Base-by-base conservation (phyloP, 2,888 invertebrate genomes). In the Branchipolynoe longqiensis region DNA sequence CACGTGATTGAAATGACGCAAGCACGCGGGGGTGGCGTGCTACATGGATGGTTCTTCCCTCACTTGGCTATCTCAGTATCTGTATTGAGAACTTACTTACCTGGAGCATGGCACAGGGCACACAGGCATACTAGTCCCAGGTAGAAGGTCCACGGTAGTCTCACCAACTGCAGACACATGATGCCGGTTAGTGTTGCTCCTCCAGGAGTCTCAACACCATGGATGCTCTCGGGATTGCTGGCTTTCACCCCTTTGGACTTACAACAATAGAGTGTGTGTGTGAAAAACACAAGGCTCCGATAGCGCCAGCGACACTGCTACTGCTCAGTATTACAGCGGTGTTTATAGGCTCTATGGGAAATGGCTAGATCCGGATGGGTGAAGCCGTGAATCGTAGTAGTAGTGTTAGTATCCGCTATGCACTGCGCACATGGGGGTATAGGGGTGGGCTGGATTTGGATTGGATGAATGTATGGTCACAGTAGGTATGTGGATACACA, bases 121-220 rank as follows among this genome's bases (percentile, higher is more conserved):
- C 78, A 78, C 1, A 78, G 54, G 48, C 78, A 78, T 28, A 78
- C 78, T 3, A 78, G 78, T n/a, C 78, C 78, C 22, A 78, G 78
- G 78, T 78, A 78, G 48, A 78, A 41, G 2, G 78, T 41, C 78
- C 78, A 78, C 6, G 78, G 78, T 78, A 78, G 33, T 33, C 54
- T 78, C 78, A 48, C 54, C 28, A 78, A 48, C 78, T 78, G 41
- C 28, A 78, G 78, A 78, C 78, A 78, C 78, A 78, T 78, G 41
- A 12, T 48, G n/a, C 28, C n/a, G 78, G 78, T 28, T 48, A 48
- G 22, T 78, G 41, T 78, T 1, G 38, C 38, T 73, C 31, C 31
- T 14, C 31, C 25, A 25, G 31, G 25, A 62, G 31, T 25, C 12
- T 62, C 25, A 62, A 14, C 25, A 62, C 48, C 48, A 48, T 48